These are phyloP conservation scores for Cephus spinipes DNA, from an alignment of 2,888 invertebrate species.

Conservation along the genomic window DNA sequence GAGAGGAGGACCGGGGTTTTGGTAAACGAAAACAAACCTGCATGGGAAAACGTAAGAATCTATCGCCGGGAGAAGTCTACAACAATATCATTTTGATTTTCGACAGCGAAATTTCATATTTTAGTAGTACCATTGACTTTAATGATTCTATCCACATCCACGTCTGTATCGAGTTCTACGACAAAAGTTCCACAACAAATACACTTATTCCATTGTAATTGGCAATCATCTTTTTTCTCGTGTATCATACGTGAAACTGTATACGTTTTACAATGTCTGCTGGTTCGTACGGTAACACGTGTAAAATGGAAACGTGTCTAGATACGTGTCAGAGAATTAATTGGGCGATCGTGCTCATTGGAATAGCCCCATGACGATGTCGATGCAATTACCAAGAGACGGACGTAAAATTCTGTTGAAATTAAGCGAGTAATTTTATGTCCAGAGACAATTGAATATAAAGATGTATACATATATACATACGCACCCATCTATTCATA, in stretches of 20 bases:
- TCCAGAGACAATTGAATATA: neutral
- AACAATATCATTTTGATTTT: neutral
- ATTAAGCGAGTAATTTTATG: neutral
- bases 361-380: neutral
- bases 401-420: neutral
- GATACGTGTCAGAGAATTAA: conserved; percentile 12
- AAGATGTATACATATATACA: neutral
- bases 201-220: neutral
- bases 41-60: neutral
- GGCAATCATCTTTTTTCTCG: neutral
- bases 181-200: no score
- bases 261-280: neutral
- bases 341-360: conserved; percentile 12
- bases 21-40: neutral
- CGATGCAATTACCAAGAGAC: neutral
- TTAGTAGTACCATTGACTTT: no score
- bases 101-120: no score
- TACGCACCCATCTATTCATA: neutral
- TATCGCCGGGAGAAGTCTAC: neutral
- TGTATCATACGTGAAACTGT: neutral
- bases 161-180: no score
- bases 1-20: neutral
- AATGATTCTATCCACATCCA: no score
- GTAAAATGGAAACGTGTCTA: neutral
- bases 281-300: neutral